Evolutionary conservation across 2,888 invertebrate genomes (phyloP).

Genomic region (Scaeva pyrastri): DNA sequence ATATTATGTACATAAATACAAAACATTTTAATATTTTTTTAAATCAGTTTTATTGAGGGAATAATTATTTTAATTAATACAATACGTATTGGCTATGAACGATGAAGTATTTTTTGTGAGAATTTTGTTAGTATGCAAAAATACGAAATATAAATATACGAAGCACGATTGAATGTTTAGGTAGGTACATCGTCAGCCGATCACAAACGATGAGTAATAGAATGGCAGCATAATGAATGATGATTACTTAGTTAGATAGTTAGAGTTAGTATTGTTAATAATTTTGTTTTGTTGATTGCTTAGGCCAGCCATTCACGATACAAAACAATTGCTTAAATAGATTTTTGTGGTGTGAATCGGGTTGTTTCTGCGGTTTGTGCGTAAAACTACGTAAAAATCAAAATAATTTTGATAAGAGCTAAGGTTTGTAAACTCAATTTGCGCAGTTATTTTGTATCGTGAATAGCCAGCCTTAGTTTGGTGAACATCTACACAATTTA

Average conservation of each 20-base stretch:
- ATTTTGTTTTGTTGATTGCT: background rate
- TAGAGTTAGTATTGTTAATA: slow-evolving; percentile 16
- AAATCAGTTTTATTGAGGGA: slow-evolving; percentile 28
- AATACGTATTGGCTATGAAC: slow-evolving; percentile 31
- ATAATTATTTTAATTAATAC: slow-evolving; percentile 40
- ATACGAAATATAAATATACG: slow-evolving; percentile 8
- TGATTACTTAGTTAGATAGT: slow-evolving; percentile 39
- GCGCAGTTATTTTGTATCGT: no score
- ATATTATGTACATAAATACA: slow-evolving; percentile 48
- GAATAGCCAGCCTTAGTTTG: no score
- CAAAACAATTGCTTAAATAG: no score
- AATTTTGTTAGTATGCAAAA: slow-evolving; percentile 47
- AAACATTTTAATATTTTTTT: slow-evolving; percentile 46
- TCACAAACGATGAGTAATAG: slow-evolving; percentile 63
- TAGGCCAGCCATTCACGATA: no score
- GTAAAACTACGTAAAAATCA: no score
- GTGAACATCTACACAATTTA: no score
- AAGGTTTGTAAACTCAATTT: no score
- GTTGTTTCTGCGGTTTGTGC: no score
- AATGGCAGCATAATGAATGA: slow-evolving; percentile 53
- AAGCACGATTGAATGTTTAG: slow-evolving; percentile 40
- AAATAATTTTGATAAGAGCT: no score
- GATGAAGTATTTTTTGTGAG: slow-evolving; percentile 36
- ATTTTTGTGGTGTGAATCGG: no score
- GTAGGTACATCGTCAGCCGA: background rate